Evolutionary conservation across 2,113 vertebrate species (phyloP), one percentile per base, ranked within the genome.

Genomic region (Cyanistes caeruleus): DNA sequence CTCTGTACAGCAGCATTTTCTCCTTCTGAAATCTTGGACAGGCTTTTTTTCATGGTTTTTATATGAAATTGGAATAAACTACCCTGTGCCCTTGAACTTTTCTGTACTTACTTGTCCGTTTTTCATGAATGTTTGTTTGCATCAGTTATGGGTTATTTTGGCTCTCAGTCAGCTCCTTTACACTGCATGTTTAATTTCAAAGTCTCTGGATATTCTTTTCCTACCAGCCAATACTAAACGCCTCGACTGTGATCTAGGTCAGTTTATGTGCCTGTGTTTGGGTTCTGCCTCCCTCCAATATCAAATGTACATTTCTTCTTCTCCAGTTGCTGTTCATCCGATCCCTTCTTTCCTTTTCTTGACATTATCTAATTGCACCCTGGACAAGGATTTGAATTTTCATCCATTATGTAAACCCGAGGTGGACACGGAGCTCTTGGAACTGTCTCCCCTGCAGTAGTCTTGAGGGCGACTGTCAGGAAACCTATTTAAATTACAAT

Each of bases 401-500:
- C 72, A 65, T 93, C 69, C 48, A 90, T 96, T 97, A 97, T 89
- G 88, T 87, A 96, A 94, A 77, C 16, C 58, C 44, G 31, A 62
- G 22, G 78, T 93, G 94, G 86, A 90, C 90, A 6, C 1, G 7
- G 65, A 89, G 39, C 53, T 94, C 67, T 92, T 91, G 81, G 94
- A 96, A 95, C 86, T 91, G 91, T 97, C 80, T 94, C 55, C 33
- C 25, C 41, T 3, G 5, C 6, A 58, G 75, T 90, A 58, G 75
- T 91, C 85, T 95, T 90, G 48, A 96, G 74, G 79, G 62, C 2
- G 55, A 93, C 93, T 91, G 86, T 95, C 96, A 96, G 80, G 90
- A 97, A 98, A 96, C 49, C 62, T 85, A 92, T 96, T 97, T 97
- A 97, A 96, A 95, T 94, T 64, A 91, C 84, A 90, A 79, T 96